Conservation (phyloP, 1,140 invertebrate species). For the Cherax quadricarinatus region DNA sequence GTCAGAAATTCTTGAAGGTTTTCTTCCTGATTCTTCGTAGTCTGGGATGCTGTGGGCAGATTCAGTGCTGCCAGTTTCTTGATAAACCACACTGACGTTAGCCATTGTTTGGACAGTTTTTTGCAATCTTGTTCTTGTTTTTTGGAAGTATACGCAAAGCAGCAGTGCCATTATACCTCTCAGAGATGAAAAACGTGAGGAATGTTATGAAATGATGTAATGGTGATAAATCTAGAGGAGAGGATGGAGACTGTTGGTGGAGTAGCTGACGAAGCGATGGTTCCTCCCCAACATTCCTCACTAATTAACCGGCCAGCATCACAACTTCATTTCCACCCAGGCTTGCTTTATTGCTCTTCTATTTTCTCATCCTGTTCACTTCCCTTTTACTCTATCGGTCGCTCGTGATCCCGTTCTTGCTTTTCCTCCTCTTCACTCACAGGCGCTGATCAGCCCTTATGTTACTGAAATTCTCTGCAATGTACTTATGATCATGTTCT, state of each 20-base stretch:
- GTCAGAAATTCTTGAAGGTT: background rate
- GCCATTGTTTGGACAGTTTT: no score
- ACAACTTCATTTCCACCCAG: background rate
- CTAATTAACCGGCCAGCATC: background rate
- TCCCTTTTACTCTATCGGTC: background rate
- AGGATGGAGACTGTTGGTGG: background rate
- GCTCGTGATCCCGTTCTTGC: background rate
- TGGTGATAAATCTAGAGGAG: no score
- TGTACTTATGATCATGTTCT: no score
- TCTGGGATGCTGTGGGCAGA: background rate
- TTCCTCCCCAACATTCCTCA: slow-evolving; percentile 10
- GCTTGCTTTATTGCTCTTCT: background rate
- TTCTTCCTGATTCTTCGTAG: background rate
- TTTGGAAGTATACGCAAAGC: no score
- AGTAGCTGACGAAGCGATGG: background rate
- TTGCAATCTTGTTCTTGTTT: no score
- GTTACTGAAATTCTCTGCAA: no score
- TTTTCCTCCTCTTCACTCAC: background rate
- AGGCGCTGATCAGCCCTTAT: no score
- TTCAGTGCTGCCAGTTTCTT: background rate
- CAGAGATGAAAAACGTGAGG: no score
- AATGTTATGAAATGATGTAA: no score
- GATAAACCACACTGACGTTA: background rate
- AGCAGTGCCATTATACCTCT: no score
- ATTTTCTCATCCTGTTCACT: background rate